Evolutionary conservation across 2,888 invertebrate species (phyloP), one percentile per base, ranked within the genome.

Genomic region (Empis stercorea): DNA sequence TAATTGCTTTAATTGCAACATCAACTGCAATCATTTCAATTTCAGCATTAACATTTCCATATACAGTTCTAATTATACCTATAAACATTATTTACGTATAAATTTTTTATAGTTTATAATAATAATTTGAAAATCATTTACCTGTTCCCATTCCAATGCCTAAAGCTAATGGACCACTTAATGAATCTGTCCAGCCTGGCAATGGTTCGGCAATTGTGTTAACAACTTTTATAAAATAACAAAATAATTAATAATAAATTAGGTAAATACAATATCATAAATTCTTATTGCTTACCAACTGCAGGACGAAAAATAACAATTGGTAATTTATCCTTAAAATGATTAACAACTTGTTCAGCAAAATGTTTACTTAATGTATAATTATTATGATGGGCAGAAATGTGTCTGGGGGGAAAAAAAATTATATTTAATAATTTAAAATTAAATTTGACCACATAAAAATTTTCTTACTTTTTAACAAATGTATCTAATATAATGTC

Each of bases 301-400:
- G 93, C 92, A 0, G 95, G 95, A 49, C 95, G 73, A 50, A 86
- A 78, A 53, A 96, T 83, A 27, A 84, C 75, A 0, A 80, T 68
- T 0, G 93, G 92, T 23, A 95, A 62, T 38, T 72, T 64, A 11
- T 76, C 74, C 30, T 61, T 69, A 17, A 2, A 43, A 45, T 87
- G 85, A 15, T 77, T 72, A 1, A 88, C 75, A 10, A 87, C 75
- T 48, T 84, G 80, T 58, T 96, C 95, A 0, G 87, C 87, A 53
- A 95, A 61, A 48, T 86, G 82, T 65, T 96, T 95, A 0, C 91
- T 85, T 62, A 87, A 91, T 0, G 87, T 88, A 61, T 96, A 96
- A 0, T 94, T 92, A 60, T 95, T 95, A 39, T 30, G 40, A 13
- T 34, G 0, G 93, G 92, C 36, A 86, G 76, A n/a, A 72, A 71